Evolutionary conservation across 2,113 vertebrate species (phyloP), one percentile per base, ranked within the genome.

Genomic region (Numenius arquata): DNA sequence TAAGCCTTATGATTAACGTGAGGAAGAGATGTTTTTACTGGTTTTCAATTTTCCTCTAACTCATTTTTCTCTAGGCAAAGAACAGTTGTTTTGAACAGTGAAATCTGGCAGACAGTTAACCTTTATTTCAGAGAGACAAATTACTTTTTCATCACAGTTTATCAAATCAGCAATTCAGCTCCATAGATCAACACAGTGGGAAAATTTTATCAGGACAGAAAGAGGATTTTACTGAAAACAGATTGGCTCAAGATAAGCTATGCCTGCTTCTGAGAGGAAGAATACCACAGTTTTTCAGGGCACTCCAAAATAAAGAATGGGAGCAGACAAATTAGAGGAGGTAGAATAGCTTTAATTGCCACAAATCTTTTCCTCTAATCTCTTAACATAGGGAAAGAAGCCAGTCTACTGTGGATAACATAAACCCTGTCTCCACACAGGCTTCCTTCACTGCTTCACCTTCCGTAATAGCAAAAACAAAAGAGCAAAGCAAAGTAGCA

Each of bases 71-170:
- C 68, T 88, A 80, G 55, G 80, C 75, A 95, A 88, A 89, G 84
- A 93, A 92, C 55, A 93, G 96, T 87, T 97, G 89, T 96, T 97
- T 96, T 72, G 48, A 95, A 58, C 93, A 84, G 62, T 75, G 38
- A 56, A 90, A 90, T 91, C 67, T 97, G 83, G 82, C 92, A 97
- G 91, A 48, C 59, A 89, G 96, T 90, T 96, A 90, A 97, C 95
- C 85, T 97, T 95, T 90, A 89, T 94, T 97, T 96, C 91, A 94
- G 90, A 88, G 81, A 96, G 95, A 97, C 79, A 83, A 96, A 97
- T 80, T 71, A 85, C 87, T 88, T 97, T 91, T 96, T 85, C 80
- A 66, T 78, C 95, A 80, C 71, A 92, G 95, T 96, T 96, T 95
- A 97, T 97, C 96, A 93, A 96, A 94, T 95, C 72, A 90, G 78